Percentiles rank a stretch among this genome's conserved stretches.
Conservation (phyloP, 2,113 vertebrate species). For the Candoia aspera region DNA sequence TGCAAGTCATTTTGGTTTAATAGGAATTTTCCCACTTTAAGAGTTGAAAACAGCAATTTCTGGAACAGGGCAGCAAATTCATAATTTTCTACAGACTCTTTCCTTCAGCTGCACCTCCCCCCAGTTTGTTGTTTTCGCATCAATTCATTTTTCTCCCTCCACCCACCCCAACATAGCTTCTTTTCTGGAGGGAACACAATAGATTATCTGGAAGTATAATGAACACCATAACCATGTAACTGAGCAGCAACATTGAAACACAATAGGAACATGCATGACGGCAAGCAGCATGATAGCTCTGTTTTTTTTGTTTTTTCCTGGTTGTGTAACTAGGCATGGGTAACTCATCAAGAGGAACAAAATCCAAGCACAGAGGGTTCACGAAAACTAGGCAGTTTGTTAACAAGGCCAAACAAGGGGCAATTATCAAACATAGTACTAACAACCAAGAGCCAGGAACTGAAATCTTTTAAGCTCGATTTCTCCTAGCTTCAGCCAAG, state of each 20-base stretch:
- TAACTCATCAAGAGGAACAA: background rate
- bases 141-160: background rate
- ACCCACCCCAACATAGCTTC: background rate
- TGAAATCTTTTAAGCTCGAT: too few relatives aligned
- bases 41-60: background rate
- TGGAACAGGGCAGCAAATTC: background rate
- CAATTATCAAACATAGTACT: background rate
- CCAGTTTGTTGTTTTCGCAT: background rate
- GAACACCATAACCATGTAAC: background rate
- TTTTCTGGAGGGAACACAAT: background rate
- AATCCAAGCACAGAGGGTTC: background rate
- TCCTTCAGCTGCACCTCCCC: background rate
- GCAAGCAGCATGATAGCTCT: accelerated
- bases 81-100: background rate
- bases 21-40: background rate
- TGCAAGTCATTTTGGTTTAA: background rate
- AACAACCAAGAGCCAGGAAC: background rate
- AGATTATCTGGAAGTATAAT: background rate
- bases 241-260: background rate
- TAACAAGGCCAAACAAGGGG: background rate
- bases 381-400: background rate
- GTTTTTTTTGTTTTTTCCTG: background rate
- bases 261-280: background rate
- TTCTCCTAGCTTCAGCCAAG: background rate
- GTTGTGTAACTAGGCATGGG: background rate